These are phyloP conservation scores for Acrocephalus scirpaceus DNA, from an alignment of 2,797 vertebrate genomes.

Conservation along the genomic window DNA sequence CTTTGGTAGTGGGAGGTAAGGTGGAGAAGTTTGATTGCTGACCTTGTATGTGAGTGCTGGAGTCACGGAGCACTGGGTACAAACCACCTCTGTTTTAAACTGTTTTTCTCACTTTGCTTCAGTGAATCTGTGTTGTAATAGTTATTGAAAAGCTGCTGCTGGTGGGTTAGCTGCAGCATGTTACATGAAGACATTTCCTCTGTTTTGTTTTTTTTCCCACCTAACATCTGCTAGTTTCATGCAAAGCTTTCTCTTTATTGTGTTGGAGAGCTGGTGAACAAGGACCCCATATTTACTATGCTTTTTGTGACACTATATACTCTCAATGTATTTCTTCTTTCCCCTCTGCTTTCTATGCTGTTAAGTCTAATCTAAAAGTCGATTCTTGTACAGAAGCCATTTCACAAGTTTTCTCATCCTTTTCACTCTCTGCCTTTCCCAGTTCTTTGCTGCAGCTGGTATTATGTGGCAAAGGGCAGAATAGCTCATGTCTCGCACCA, in stretches of 20 bases:
- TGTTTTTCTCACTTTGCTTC: background rate
- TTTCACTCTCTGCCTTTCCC: background rate
- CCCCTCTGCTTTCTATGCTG: background rate
- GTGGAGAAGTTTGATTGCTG: background rate
- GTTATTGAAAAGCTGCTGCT: background rate
- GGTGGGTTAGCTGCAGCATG: background rate
- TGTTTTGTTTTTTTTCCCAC: background rate
- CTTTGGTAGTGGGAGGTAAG: background rate
- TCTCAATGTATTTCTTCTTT: background rate
- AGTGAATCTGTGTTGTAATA: background rate
- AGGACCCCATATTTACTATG: background rate
- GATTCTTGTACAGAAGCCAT: background rate
- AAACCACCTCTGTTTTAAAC: background rate
- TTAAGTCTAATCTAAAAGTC: background rate
- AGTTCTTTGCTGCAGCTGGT: background rate
- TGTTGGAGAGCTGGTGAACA: background rate
- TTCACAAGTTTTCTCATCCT: background rate
- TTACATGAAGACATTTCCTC: background rate
- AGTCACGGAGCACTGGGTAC: accelerated
- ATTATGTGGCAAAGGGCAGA: background rate
- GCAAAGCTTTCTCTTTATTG: background rate
- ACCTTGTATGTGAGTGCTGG: background rate
- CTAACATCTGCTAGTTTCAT: background rate
- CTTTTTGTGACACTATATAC: background rate
- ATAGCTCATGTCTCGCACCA: background rate